Base-by-base conservation (phyloP, 2,113 vertebrate genomes). In the Pachypanchax playfairii region DNA sequence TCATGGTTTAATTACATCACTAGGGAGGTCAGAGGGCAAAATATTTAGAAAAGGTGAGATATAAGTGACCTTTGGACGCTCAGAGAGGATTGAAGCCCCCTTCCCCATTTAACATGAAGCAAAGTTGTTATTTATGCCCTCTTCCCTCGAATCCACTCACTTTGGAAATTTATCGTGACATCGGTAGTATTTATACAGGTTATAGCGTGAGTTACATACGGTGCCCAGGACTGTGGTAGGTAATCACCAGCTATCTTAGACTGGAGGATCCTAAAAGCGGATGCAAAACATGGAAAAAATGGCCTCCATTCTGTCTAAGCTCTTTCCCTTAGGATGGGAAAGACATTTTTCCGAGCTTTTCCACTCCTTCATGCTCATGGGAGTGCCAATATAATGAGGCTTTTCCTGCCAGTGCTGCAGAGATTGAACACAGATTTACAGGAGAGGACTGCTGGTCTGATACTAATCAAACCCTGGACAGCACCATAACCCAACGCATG, bases 251-350 rank as follows among this genome's bases (percentile, higher is more conserved):
- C 86, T 80, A 85, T 79, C 75, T 85, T 84, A 89, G 83, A 78
- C 85, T 90, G 84, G 77, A 90, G 87, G 90, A 92, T 89, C 78
- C 88, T 86, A 83, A 87, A 88, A 87, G 83, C 80, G 73, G 68
- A 68, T 54, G 77, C 57, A 53, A 81, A 81, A 84, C 81, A 80
- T 87, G 75, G 75, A 77, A 87, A 85, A n/a, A 87, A 77, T 59
- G 73, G 74, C 74, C 69, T 80, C 77, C 82, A 77, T 78, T 85
- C 73, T 85, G 67, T 78, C 70, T 66, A 71, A 55, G 56, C 25
- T 35, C 13, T 75, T 63, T 62, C 48, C 52, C 46, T 47, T 57
- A 52, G 58, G 50, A 73, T 58, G 66, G 83, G 67, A 79, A 84
- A 83, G 57, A 79, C 48, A 69, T 80, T 66, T 71, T 67, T 67